Evolutionary conservation across 2,797 vertebrate genomes (phyloP), one percentile per base, ranked within the genome.

Genomic region (Melanotaenia maccullochi): DNA sequence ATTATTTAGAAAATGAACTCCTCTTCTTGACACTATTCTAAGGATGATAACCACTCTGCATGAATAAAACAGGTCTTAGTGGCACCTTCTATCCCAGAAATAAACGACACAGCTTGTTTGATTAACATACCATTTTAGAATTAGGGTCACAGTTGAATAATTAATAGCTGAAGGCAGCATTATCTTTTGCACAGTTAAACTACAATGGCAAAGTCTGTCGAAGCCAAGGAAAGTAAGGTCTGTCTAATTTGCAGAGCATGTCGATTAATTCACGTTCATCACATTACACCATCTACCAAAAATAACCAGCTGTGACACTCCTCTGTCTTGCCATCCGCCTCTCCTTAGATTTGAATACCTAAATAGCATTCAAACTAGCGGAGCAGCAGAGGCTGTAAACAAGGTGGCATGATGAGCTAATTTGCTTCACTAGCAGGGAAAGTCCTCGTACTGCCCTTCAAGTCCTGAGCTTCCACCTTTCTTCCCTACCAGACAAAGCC

Each of bases 361-460:
- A 84, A 83, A 78, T 54, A 54, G 28, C 47, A 75, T 82, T 87
- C 73, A 89, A 85, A 89, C 33, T 13, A 76, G 51, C 28, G 18
- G 0, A 0, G 9, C 60, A 68, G 40, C 66, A 40, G 49, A 40
- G 55, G 56, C 14, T 60, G 47, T 40, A 66, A 67, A 73, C 58
- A 12, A 5, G 47, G 51, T 5, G 11, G 36, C 28, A 59, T 38
- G 40, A 71, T 36, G 65, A 33, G 71, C 55, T 75, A 32, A 65
- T 73, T 70, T 68, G 58, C 32, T 60, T 65, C 56, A 75, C 73
- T 59, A 52, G 32, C 28, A 57, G 60, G 60, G 24, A 74, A 73
- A 79, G n/a, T 58, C 30, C 38, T 49, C 25, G 22, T 13, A 22
- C 13, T 81, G 64, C 24, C 49, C 65, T 79, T 77, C 54, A 63